phyloP scores from a whole-genome alignment of 92 coral and sea anemone species.

The Montipora capitata region DNA sequence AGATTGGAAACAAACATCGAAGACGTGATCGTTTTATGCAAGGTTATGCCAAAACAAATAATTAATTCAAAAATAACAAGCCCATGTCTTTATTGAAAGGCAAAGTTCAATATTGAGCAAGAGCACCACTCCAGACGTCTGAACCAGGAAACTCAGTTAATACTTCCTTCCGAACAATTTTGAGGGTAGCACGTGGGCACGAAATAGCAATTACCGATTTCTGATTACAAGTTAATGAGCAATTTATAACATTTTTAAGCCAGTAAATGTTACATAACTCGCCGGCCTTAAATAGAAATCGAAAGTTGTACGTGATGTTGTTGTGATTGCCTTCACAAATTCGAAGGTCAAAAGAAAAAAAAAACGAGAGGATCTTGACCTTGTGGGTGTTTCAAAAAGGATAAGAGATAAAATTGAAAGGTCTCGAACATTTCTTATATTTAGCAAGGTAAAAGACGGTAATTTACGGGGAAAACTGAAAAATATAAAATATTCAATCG shows the following conservation, averaged over 20 bases:
- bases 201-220: not conserved
- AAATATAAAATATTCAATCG: not conserved
- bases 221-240: not conserved
- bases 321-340: not conserved
- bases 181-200: not conserved
- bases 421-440: too few species aligned
- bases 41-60: not conserved
- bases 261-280: not conserved
- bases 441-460: too few species aligned
- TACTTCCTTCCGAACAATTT: not conserved
- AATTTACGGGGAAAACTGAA: not conserved
- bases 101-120: not conserved
- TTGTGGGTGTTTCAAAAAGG: not conserved
- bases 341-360: conserved; percentile 2
- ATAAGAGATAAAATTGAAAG: not conserved
- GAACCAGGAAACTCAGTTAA: not conserved
- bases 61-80: not conserved
- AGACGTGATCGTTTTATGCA: not conserved
- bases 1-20: not conserved
- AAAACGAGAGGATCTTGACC: not conserved
- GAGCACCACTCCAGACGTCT: not conserved
- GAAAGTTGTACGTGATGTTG: conserved; percentile 14
- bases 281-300: not conserved
- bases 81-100: not conserved
- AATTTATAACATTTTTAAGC: not conserved